Evolutionary conservation across 2,797 vertebrate genomes (phyloP).

Genomic region (Xerus rutilus): DNA sequence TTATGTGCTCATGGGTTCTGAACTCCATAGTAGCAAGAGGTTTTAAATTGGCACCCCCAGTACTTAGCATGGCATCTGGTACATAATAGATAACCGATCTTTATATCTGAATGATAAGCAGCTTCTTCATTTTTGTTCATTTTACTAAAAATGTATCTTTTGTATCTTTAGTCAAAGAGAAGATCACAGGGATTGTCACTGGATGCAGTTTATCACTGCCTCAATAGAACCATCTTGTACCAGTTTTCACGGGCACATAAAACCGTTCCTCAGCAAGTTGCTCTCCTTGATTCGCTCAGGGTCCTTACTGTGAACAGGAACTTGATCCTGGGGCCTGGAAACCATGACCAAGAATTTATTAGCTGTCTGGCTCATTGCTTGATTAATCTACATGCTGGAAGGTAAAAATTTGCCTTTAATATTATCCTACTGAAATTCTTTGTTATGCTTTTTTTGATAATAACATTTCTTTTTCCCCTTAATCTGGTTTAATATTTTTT

Average conservation of each 20-base stretch:
- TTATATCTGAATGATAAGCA: neutral
- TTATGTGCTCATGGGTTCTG: neutral
- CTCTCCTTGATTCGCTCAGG: conserved; percentile 95
- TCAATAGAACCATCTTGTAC: conserved; percentile 98
- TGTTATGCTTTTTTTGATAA: neutral
- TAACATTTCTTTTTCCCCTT: neutral
- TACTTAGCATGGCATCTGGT: neutral
- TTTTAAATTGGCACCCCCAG: neutral
- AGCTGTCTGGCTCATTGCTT: conserved; percentile 98
- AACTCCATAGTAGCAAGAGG: neutral
- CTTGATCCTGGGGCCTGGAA: conserved; percentile 97
- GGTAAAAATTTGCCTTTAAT: conserved; percentile 88
- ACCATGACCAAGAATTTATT: conserved; percentile 99
- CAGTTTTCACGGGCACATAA: conserved; percentile 98
- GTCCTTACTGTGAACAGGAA: conserved; percentile 98
- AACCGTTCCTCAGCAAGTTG: conserved; percentile 98
- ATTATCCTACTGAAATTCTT: neutral
- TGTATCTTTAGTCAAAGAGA: conserved; percentile 93
- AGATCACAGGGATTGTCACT: conserved; percentile 97
- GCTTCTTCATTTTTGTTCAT: neutral
- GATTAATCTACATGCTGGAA: conserved; percentile 96
- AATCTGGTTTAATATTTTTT: conserved; percentile 28
- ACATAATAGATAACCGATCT: neutral
- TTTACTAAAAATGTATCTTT: conserved; percentile 58
- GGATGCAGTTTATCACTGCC: conserved; percentile 97